A percentile compares a stretch with the other conserved stretches of the same genome.
phyloP scores from a whole-genome alignment of 1,140 invertebrate species.

The Mizuhopecten yessoensis region DNA sequence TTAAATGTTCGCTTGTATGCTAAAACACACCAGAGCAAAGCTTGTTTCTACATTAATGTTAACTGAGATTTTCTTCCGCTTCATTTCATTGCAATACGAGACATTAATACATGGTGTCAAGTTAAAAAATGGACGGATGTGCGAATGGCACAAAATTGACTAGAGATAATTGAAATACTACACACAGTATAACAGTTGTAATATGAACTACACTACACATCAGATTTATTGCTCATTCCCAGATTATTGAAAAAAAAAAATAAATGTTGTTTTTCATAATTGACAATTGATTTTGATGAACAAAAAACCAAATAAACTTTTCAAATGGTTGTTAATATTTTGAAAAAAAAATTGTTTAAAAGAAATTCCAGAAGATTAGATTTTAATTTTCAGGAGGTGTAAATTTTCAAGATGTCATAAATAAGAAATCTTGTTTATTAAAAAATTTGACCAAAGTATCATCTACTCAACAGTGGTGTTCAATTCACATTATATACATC shows the following conservation, averaged over 20 bases:
- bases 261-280: no score
- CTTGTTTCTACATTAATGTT: no score
- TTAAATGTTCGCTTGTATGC: no score
- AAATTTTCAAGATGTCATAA: not conserved
- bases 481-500: not conserved
- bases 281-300: not conserved
- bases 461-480: not conserved
- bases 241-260: not conserved
- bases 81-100: not conserved
- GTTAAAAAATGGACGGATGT: constrained; percentile 28
- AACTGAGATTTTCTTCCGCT: no score
- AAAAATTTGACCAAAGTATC: not conserved
- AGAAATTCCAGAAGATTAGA: not conserved
- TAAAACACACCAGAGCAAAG: no score
- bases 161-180: not conserved
- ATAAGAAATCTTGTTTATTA: not conserved
- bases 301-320: not conserved
- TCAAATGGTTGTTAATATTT: not conserved
- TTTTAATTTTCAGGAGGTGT: not conserved
- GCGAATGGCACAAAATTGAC: not conserved
- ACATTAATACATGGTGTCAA: not conserved
- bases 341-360: not conserved
- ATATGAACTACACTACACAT: not conserved
- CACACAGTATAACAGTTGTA: not conserved
- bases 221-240: not conserved